Conservation (phyloP, 2,888 invertebrate species). For the Osmoderma eremita region DNA sequence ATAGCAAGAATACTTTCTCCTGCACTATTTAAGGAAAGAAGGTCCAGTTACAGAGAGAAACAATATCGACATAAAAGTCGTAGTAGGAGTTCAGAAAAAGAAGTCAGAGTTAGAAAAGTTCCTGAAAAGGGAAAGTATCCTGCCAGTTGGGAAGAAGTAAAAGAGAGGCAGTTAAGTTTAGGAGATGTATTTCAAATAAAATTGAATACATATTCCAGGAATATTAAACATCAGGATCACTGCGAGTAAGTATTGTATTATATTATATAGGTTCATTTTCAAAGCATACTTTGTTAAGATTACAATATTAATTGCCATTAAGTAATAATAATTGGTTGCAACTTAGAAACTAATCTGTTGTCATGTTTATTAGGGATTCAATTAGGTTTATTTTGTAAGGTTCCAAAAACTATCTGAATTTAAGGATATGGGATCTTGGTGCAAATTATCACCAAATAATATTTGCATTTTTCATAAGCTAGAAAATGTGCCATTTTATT, state of each 20-base stretch:
- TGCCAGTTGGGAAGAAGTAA: conserved; percentile 47
- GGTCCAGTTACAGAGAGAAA: conserved; percentile 23
- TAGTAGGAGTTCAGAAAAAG: conserved; percentile 40
- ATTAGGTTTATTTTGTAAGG: too few relatives aligned
- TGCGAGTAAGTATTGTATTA: conserved; percentile 47
- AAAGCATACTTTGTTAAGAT: too few relatives aligned
- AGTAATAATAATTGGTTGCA: too few relatives aligned
- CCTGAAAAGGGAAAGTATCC: conserved; percentile 43
- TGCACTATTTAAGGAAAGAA: conserved; percentile 33
- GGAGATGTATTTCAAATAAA: conserved; percentile 43
- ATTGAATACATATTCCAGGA: conserved; percentile 44
- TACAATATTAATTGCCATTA: too few relatives aligned
- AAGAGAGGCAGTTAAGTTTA: conserved; percentile 45
- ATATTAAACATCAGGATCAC: conserved; percentile 34
- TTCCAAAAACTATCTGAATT: too few relatives aligned
- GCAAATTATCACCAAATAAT: too few relatives aligned
- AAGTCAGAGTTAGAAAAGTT: conserved; percentile 25
- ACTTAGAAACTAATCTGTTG: too few relatives aligned
- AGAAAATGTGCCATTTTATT: too few relatives aligned
- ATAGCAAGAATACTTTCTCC: conserved; percentile 39
- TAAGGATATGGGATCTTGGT: too few relatives aligned
- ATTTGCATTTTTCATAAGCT: too few relatives aligned
- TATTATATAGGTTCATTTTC: too few relatives aligned
- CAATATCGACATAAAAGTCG: conserved; percentile 35
- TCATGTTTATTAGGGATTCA: too few relatives aligned